A percentile compares a stretch with the other conserved stretches of the same genome.
These are phyloP conservation scores for Calonectris borealis DNA, from an alignment of 2,113 vertebrate genomes.

Conservation along the genomic window DNA sequence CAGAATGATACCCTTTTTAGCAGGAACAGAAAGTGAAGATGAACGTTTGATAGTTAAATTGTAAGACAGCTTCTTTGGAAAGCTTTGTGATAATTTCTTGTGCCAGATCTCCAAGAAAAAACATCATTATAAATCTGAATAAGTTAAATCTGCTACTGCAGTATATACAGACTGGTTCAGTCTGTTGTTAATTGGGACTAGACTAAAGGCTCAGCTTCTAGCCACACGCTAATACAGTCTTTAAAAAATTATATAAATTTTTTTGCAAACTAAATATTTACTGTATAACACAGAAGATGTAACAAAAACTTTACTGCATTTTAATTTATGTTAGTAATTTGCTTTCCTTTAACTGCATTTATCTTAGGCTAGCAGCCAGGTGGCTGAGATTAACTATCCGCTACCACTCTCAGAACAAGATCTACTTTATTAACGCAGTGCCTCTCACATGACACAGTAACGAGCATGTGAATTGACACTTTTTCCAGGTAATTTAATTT, in stretches of 20 bases:
- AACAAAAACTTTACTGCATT: conserved; percentile 59
- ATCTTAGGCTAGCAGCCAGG: conserved; percentile 53
- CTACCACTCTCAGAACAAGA: conserved; percentile 50
- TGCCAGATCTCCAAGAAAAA: conserved; percentile 59
- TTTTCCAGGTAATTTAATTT: conserved; percentile 46
- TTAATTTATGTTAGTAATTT: conserved; percentile 52
- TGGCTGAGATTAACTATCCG: conserved; percentile 46
- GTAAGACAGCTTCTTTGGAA: not conserved
- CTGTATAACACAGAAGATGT: conserved; percentile 54
- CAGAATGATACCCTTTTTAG: conserved; percentile 5
- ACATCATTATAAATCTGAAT: conserved; percentile 58
- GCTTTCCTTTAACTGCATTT: conserved; percentile 48
- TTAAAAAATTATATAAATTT: conserved; percentile 58
- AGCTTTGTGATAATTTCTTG: conserved; percentile 3
- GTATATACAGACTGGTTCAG: conserved; percentile 51
- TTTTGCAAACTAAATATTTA: conserved; percentile 70
- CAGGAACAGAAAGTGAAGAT: conserved; percentile 6
- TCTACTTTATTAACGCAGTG: conserved; percentile 35
- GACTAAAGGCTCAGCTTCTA: conserved; percentile 55
- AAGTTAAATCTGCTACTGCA: conserved; percentile 65
- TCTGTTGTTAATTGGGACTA: conserved; percentile 42
- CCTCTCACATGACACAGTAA: conserved; percentile 7
- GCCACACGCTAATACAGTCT: conserved; percentile 52
- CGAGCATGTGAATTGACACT: conserved; percentile 43
- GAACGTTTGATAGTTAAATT: not conserved